Conservation (phyloP, 2,797 vertebrate species). For the Choloepus didactylus region DNA sequence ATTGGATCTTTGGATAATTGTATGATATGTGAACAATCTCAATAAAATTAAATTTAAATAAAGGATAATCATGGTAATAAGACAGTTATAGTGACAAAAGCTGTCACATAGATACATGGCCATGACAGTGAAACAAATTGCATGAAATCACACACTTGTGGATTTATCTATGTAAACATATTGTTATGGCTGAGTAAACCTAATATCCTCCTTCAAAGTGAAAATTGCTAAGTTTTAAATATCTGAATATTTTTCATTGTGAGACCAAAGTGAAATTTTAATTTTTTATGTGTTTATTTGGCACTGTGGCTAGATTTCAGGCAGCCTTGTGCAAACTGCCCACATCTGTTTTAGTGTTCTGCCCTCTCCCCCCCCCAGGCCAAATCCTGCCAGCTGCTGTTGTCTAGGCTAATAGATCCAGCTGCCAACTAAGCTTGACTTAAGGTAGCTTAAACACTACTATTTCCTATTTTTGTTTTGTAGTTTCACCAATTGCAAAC, state of each 20-base stretch:
- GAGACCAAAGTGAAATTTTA: conserved; percentile 31
- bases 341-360: neutral
- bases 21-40: no score
- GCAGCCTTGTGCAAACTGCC: neutral
- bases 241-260: conserved; percentile 59
- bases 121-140: conserved; percentile 70
- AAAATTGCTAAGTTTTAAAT: conserved; percentile 71
- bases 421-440: neutral
- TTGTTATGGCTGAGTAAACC: conserved; percentile 53
- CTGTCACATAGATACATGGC: conserved; percentile 52
- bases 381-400: neutral
- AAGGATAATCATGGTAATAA: conserved; percentile 59
- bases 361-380: neutral
- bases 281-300: conserved; percentile 40
- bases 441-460: neutral
- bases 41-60: neutral
- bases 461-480: neutral
- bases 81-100: conserved; percentile 68
- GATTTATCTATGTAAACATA: conserved; percentile 49
- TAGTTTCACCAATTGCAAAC: neutral
- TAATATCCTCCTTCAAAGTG: conserved; percentile 50
- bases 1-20: no score
- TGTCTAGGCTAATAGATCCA: neutral
- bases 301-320: neutral
- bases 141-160: neutral